phyloP scores from a whole-genome alignment of 2,797 vertebrate species.

The Hyperoplus immaculatus region DNA sequence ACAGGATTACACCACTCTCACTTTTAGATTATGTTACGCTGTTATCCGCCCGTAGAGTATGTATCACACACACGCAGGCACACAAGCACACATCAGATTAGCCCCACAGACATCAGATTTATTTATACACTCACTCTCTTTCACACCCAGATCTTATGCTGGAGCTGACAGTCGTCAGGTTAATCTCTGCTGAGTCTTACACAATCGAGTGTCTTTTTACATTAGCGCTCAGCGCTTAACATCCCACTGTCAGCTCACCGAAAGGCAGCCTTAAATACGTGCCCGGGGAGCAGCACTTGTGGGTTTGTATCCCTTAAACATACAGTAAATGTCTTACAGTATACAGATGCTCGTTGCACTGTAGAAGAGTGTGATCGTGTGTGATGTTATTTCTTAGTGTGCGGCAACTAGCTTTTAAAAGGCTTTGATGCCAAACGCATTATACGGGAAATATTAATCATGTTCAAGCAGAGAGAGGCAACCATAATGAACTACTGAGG shows the following conservation, averaged over 20 bases:
- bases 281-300: slow-evolving; percentile 30
- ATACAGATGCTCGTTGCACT: slow-evolving; percentile 15
- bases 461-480: slow-evolving; percentile 59
- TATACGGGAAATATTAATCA: slow-evolving; percentile 76
- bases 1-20: slow-evolving; percentile 65
- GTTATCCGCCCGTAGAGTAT: slow-evolving; percentile 56
- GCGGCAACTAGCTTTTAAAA: slow-evolving; percentile 46
- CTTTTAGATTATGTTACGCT: slow-evolving; percentile 59
- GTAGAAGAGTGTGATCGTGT: slow-evolving; percentile 15
- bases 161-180: slow-evolving; percentile 81
- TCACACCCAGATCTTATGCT: slow-evolving; percentile 67
- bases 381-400: slow-evolving; percentile 24
- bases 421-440: slow-evolving; percentile 68
- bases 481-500: slow-evolving; percentile 65
- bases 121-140: slow-evolving; percentile 73
- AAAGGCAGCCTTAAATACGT: slow-evolving; percentile 54
- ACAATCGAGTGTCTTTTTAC: slow-evolving; percentile 79
- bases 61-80: slow-evolving; percentile 39
- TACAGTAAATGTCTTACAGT: slow-evolving; percentile 16
- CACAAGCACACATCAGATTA: slow-evolving; percentile 69
- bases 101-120: slow-evolving; percentile 72
- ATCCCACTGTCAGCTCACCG: slow-evolving; percentile 65
- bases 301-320: slow-evolving; percentile 48
- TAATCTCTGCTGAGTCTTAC: slow-evolving; percentile 82
- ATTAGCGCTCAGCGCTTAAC: slow-evolving; percentile 72